phyloP scores from a whole-genome alignment of 2,113 vertebrate species.

The Mungos mungo region DNA sequence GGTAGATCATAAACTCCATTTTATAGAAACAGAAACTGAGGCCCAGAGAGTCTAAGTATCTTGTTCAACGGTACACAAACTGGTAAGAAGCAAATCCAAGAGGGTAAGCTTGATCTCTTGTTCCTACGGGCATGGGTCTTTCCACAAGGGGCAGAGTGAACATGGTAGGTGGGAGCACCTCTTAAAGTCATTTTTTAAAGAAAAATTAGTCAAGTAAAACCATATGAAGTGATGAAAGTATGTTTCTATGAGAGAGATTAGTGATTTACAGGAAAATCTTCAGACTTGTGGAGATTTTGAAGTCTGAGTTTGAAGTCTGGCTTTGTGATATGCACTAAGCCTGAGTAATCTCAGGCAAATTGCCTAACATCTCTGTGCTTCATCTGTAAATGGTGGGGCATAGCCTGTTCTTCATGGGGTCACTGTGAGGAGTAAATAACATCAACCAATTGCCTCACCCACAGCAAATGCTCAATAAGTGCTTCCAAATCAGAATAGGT shows the following conservation, averaged over 20 bases:
- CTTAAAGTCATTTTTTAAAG: not conserved
- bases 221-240: not conserved
- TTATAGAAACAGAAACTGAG: not conserved
- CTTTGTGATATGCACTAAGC: not conserved
- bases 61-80: not conserved
- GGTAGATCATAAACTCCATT: not conserved
- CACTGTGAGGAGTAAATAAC: not conserved
- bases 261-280: not conserved
- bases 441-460: not conserved
- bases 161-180: not conserved
- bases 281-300: not conserved
- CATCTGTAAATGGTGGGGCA: not conserved
- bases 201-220: not conserved
- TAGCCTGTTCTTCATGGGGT: not conserved
- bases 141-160: accelerated
- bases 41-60: not conserved
- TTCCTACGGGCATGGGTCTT: not conserved
- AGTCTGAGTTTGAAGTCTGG: not conserved
- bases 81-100: not conserved
- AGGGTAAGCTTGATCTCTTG: not conserved
- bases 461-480: not conserved
- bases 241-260: not conserved
- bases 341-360: not conserved
- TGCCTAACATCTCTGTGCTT: not conserved
- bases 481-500: not conserved